Base-by-base conservation (phyloP, 2,113 vertebrate genomes). In the Takifugu bimaculatus region DNA sequence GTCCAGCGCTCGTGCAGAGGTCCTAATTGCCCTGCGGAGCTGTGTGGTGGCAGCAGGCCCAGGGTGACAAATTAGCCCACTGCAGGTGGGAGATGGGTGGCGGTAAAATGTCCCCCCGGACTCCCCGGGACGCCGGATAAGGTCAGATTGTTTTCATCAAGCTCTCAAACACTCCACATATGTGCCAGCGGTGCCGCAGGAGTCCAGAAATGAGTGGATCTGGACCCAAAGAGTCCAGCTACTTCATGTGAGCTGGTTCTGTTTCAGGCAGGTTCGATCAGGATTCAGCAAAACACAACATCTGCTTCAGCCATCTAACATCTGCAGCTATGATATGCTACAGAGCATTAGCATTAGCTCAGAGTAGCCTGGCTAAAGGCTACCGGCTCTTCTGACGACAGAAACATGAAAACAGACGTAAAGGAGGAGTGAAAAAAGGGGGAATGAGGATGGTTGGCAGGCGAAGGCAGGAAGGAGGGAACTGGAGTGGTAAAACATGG, bases 21-120 rank as follows among this genome's bases (percentile, higher is more conserved):
- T 26, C 57, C 70, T 85, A 83, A 88, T 77, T 86, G 71, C 74
- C 74, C 77, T 56, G 57, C 74, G 42, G 75, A 5, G 49, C 61
- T 25, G 54, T 72, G 67, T 70, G 70, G 52, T 69, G 51, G 54
- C 76, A 81, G 78, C 52, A 66, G 67, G 80, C 58, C 73, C 67
- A 68, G 60, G 5, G 63, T 80, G 77, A 86, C 67, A 85, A 87
- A 84, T 84, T 85, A 85, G 51, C 50, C 2, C 79, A 68, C 70
- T 78, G 79, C 65, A 61, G 80, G 71, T 35, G 69, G 74, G 57
- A 52, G 49, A 43, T 3, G 4, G 27, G 49, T 29, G 43, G 28
- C 7, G 13, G 44, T 9, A 60, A 67, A 55, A 61, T 20, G 43
- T 57, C 80, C 51, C 13, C 45, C n/a, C 4, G 49, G 51, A 75